Percentiles rank a stretch among this genome's conserved stretches.
These are phyloP conservation scores for Pharmacophagus antenor DNA, from an alignment of 2,888 invertebrate genomes.

Conservation along the genomic window DNA sequence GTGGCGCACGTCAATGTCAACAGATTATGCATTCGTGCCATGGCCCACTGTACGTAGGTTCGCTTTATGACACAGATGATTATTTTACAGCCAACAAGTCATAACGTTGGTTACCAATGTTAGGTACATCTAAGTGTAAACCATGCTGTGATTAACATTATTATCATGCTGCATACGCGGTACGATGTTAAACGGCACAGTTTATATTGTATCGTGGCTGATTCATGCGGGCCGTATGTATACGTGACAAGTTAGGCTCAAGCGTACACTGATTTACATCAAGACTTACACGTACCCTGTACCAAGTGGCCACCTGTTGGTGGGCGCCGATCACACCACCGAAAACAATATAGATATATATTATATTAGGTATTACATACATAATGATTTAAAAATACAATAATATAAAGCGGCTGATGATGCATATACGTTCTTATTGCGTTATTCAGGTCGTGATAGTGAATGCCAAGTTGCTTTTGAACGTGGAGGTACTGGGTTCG, in stretches of 20 bases:
- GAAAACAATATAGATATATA: conserved; percentile 76
- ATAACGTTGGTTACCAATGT: conserved; percentile 33
- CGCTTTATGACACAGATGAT: conserved; percentile 16
- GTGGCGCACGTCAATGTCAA: conserved; percentile 15
- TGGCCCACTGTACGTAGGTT: conserved; percentile 18
- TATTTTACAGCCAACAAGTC: conserved; percentile 36
- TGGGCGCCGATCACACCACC: conserved; percentile 70
- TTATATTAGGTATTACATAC: conserved; percentile 39
- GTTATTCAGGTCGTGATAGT: not conserved
- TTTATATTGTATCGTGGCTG: conserved; percentile 40
- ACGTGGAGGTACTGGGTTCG: no score
- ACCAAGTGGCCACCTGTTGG: conserved; percentile 93
- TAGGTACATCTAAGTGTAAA: conserved; percentile 35
- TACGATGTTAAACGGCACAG: conserved; percentile 32
- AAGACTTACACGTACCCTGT: conserved; percentile 88
- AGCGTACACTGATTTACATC: conserved; percentile 32
- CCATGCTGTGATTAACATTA: conserved; percentile 47
- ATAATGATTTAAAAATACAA: not conserved
- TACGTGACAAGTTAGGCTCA: conserved; percentile 37
- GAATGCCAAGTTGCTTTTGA: not conserved
- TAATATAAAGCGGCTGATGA: not conserved
- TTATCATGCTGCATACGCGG: conserved; percentile 44
- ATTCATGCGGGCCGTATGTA: conserved; percentile 47
- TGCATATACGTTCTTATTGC: conserved; percentile 12
- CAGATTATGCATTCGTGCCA: conserved; percentile 22